Base-by-base conservation (phyloP, 1,140 invertebrate genomes). In the Penaeus vannamei region DNA sequence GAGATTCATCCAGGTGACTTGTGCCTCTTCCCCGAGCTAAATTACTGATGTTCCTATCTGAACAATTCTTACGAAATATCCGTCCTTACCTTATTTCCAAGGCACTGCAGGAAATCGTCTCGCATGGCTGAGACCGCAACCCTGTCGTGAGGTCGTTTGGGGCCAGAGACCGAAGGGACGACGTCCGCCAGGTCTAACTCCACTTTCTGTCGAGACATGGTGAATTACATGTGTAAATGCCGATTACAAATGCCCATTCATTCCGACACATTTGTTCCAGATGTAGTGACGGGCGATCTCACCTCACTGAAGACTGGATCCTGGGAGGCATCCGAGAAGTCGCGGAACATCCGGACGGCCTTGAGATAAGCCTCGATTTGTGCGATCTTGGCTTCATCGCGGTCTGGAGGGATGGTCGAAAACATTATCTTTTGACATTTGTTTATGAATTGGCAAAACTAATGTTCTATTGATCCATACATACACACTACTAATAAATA, bases 91-190 rank as follows among this genome's bases (percentile, higher is more conserved):
- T 98, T 98, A 92, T 96, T 98, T n/a, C 95, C 95, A 0, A 99
- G 95, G 92, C 98, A 99, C 0, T 94, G 93, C 17, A 94, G 93
- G 93, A 99, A 99, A 93, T 99, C 98, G 53, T 94, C 92, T 92
- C 98, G 98, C 97, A 99, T 98, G 60, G 97, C 95, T 0, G 95
- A 93, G 0, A 99, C 97, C 0, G 97, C 95, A 5, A 99, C 98
- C 81, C 97, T 94, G 94, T 99, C 99, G 92, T 99, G 98, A 0
- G 98, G 98, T 91, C 98, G 94, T 93, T 99, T 99, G 0, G 99
- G 98, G 17, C 99, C 99, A 91, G 97, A 98, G 0, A 99, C 96
- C 84, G 97, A 99, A 4, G 98, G 97, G 19, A 97, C 97, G 1
- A 99, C 97, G 0, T 96, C 97, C 0, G 93, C 93, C 59, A 99